Evolutionary conservation across 2,113 vertebrate genomes (phyloP), one percentile per base, ranked within the genome.

Genomic region (Dromaius novaehollandiae): DNA sequence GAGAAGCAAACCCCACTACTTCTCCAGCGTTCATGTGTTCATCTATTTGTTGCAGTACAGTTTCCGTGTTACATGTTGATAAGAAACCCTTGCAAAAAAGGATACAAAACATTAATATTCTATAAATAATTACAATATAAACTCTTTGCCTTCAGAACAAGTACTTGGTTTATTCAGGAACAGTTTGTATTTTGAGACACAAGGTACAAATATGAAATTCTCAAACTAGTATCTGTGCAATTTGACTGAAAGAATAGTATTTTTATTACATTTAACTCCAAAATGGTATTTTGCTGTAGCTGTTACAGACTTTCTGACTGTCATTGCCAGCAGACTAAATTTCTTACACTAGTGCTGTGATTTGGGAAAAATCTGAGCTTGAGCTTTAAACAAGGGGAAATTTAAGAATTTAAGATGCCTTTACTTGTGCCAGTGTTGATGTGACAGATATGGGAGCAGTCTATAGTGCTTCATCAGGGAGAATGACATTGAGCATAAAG

Each of bases 21-120:
- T 99, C 99, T 60, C 99, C 99, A 1, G 98, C 97, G 78, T 81
- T 98, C 99, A 99, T 99, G 24, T 98, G 98, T 10, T 99, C 98
- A 14, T 99, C 98, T 76, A 98, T 96, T 93, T 99, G 99, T 32
- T 99, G 98, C 60, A 99, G 97, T 70, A 99, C 96, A 11, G 93
- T 68, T 36, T 98, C 97, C 3, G 97, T 97, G 79, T 98, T 97
- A 68, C 98, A 99, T 0, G 97, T 98, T 2, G 97, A 97, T 90
- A 99, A 97, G 83, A 99, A 99, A 83, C 96, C 98, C 99, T 99
- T 56, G 68, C 46, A 75, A 73, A 93, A 75, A 34, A 85, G 80
- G 51, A 56, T 51, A 53, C 3, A 95, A 86, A 66, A 11, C 7
- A 30, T 82, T 9, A 38, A n/a, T 20, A 20, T 32, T 65, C 86